Base-by-base conservation (phyloP, 2,888 invertebrate species). In the Phania funesta region DNA sequence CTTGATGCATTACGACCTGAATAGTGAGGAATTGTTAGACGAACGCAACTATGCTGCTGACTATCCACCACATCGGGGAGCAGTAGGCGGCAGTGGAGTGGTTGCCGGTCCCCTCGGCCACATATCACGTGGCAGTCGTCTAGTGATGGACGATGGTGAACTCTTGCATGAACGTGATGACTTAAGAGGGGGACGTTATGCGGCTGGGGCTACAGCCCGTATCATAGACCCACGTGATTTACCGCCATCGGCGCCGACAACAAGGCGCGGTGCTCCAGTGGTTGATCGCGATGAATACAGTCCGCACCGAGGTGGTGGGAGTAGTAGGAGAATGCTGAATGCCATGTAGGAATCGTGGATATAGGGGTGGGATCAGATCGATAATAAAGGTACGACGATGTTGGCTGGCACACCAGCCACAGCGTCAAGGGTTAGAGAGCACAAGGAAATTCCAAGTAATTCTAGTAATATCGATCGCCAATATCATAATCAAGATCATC, bases 321-420 rank as follows among this genome's bases (percentile, higher is more conserved):
- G 91, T 89, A 91, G 90, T 90, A 90, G 91, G 89, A 91, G 91
- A 90, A 90, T 90, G 87, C 90, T 91, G 86, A 91, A 91, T 89
- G 91, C 91, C 90, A 91, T 91, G 91, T 91, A 91, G 91, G 91
- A 91, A 90, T 91, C 91, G 90, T 91, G 91, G 91, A 91, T 91
- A 90, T 91, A 91, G 91, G 91, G 91, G 90, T 90, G 91, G 90
- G 90, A 90, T 90, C 90, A 90, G 90, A 89, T 90, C 90, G 90
- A 91, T 88, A 89, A 87, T 44, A 82, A 82, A 70, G 74, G 74
- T 58, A 76, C 71, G 76, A 76, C 71, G 60, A 38, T 82, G 75
- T 52, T 76, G 81, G 79, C 79, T 62, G 73, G 68, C 48, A 50
- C 60, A 60, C 38, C 82, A 50, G 48, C 73, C 62, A 56, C 77